A percentile compares a stretch with the other conserved stretches of the same genome.
Evolutionary conservation across 2,888 invertebrate genomes (phyloP).

Genomic region (Luperina nickerlii): DNA sequence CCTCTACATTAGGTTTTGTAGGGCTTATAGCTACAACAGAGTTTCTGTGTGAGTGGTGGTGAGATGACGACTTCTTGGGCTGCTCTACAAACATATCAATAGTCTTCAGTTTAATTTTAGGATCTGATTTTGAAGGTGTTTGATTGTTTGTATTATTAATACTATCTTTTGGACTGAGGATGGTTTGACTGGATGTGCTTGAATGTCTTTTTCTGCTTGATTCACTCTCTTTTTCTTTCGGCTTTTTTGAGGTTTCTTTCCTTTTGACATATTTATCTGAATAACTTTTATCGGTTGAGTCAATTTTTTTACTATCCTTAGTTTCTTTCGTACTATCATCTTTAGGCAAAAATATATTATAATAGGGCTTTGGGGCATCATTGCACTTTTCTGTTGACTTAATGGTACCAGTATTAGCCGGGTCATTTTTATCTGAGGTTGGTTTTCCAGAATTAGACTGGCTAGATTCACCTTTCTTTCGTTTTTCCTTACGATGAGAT

Average conservation of each 20-base stretch:
- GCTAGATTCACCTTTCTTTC: conserved; percentile 82
- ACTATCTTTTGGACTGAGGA: conserved; percentile 77
- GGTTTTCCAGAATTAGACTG: conserved; percentile 69
- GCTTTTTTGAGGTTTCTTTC: conserved; percentile 78
- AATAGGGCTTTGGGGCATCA: conserved; percentile 74
- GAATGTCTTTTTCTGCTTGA: conserved; percentile 73
- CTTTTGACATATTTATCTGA: conserved; percentile 86
- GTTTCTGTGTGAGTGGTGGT: conserved; percentile 83
- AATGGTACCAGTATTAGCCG: conserved; percentile 64
- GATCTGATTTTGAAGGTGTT: conserved; percentile 74
- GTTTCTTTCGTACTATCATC: conserved; percentile 68
- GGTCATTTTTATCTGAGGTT: conserved; percentile 70
- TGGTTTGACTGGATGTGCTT: conserved; percentile 79
- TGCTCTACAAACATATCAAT: conserved; percentile 85
- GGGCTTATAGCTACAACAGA: conserved; percentile 70
- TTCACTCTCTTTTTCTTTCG: conserved; percentile 72
- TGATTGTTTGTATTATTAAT: conserved; percentile 67
- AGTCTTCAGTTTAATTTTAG: conserved; percentile 80
- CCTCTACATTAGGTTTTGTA: conserved; percentile 69
- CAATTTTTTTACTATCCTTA: conserved; percentile 74
- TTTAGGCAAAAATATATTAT: conserved; percentile 75
- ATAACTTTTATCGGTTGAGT: conserved; percentile 75
- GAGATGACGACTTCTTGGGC: conserved; percentile 76
- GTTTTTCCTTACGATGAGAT: conserved; percentile 87
- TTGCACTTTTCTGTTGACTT: conserved; percentile 74